Evolutionary conservation across 2,888 invertebrate genomes (phyloP), one percentile per base, ranked within the genome.

Genomic region (Siphonodentalium dalli): DNA sequence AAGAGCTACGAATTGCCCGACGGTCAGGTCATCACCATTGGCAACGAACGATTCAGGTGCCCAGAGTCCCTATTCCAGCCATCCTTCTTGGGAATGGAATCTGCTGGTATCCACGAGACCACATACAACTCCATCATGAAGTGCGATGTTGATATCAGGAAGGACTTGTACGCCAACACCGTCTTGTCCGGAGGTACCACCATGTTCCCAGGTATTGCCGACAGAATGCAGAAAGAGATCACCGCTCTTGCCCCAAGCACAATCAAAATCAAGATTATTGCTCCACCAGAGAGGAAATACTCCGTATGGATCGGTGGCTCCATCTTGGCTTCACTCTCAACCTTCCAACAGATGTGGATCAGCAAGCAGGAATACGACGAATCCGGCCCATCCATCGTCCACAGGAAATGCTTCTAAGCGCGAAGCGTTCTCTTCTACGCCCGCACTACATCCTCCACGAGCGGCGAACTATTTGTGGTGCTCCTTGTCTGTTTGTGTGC

Each of bases 261-360:
- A 9, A 61, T 64, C 59, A 64, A 64, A 37, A 50, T 57, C 29
- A 64, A 64, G 50, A 54, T 64, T 24, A 61, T 64, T 40, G 64
- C 64, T 18, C 56, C 58, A 33, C 58, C 75, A 57, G 72, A 63
- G 43, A 54, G 95, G 82, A 95, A 95, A 84, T 95, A 96, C 88
- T 94, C 94, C 79, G 95, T 95, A 71, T 95, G 95, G 95, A 95
- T 96, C 87, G 95, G 95, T 83, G 95, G 95, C 70, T 95, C 95
- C 83, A 95, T 96, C 86, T 86, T 96, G 79, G 93, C 94, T 87
- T 92, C 92, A 67, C 75, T 64, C 71, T 81, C 63, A 67, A 74
- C 75, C 57, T 76, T 75, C 68, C 72, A 74, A 53, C 69, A 73
- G 59, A 73, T 74, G 73, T 75, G 75, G 75, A 73, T 75, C 61